phyloP scores from a whole-genome alignment of 2,888 invertebrate genomes.

The Dicroscelio sp. region DNA sequence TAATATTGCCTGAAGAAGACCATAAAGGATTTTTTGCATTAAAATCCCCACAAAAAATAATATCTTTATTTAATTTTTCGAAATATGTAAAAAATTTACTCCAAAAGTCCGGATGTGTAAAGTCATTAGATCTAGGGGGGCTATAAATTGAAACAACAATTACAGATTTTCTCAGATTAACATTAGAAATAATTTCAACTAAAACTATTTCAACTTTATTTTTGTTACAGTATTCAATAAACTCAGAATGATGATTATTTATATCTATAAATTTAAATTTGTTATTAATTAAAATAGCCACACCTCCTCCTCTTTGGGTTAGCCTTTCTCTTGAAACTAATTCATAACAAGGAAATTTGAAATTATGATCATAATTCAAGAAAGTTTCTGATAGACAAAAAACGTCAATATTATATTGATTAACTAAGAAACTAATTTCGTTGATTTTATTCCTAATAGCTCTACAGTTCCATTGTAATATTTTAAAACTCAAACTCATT shows the following conservation, averaged over 20 bases:
- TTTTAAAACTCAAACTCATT: too few relatives aligned
- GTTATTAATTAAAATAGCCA: constrained; percentile 3
- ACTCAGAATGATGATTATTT: not conserved
- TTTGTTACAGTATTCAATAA: not conserved
- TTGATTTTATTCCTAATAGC: constrained; percentile 10
- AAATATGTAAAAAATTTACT: not conserved
- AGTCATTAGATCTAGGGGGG: not conserved
- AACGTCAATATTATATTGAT: constrained; percentile 5
- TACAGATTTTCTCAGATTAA: not conserved
- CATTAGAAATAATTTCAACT: not conserved
- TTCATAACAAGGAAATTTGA: constrained; percentile 3
- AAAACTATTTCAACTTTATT: constrained; percentile 48
- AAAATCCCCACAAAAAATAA: constrained; percentile 3
- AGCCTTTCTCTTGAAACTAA: constrained; percentile 2
- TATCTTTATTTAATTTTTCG: not conserved
- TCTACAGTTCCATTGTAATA: constrained; percentile 36
- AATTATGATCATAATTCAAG: not conserved
- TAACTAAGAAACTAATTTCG: not conserved
- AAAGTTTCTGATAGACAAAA: constrained; percentile 37
- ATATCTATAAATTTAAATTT: constrained; percentile 32
- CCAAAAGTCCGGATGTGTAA: not conserved
- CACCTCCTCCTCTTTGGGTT: constrained; percentile 15
- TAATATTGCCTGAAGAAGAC: not conserved
- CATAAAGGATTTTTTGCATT: constrained; percentile 23
- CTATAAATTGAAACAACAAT: constrained; percentile 34